Base-by-base conservation (phyloP, 2,113 vertebrate species). In the Sylvietta virens region DNA sequence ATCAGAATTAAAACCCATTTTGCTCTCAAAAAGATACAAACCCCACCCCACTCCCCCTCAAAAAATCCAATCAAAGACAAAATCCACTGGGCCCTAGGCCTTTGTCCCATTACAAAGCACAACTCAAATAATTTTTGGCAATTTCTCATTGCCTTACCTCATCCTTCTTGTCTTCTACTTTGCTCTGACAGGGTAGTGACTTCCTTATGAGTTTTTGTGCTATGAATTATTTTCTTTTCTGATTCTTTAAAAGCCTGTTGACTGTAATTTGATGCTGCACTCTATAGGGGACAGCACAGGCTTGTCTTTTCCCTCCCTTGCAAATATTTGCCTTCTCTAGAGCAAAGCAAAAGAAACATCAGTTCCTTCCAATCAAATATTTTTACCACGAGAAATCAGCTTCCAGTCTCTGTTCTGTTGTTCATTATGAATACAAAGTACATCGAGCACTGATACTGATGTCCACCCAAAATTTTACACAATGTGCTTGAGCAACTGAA, bases 251-350 rank as follows among this genome's bases (percentile, higher is more conserved):
- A n/a, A 70, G 50, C 17, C 45, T 88, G 56, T 72, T 80, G 42
- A 66, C 30, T 93, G 91, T 40, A 83, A 86, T 92, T 83, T 94
- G 72, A 44, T 0, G 5, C n/a, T 78, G 16, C 19, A 61, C 64
- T 94, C 91, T 37, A 90, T n/a, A 94, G 92, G 85, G 71, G 81
- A 96, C 92, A 97, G 79, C 67, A 91, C 81, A 95, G 44, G 60
- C 89, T 95, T 61, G 30, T 50, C 42, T 91, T 81, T 90, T 70
- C 33, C 19, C 50, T 82, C 73, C 47, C 22, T 76, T 92, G 47
- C 31, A 94, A 93, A 64, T 74, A 58, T 78, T 86, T 92, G 24
- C 31, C 67, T 92, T 88, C 44, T 64, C 44, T 37, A 51, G 9
- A 35, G 20, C 20, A 77, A 92, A 89, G 45, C 31, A 61, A 89